Evolutionary conservation across 2,113 vertebrate genomes (phyloP), one percentile per base, ranked within the genome.

Genomic region (Urocynchramus pylzowi): DNA sequence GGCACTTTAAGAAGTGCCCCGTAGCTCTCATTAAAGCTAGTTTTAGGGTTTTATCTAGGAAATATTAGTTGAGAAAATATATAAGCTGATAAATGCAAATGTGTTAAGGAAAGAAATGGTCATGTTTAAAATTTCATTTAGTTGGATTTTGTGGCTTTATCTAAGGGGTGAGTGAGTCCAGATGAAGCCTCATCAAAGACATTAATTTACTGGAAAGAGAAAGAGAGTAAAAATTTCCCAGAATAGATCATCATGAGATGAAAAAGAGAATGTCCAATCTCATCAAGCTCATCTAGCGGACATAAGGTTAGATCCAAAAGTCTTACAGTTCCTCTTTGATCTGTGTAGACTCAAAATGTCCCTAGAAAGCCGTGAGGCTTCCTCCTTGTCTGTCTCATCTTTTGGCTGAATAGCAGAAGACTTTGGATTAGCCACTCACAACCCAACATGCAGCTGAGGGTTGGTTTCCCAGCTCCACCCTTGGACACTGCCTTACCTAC

Each of bases 1-100:
- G n/a, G 8, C 41, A 39, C 21, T 59, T 80, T 35, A 79, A 10
- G 14, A 83, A 52, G 16, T 67, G 12, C 7, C 31, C 42, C 74
- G 33, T 65, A 59, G 33, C 39, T 85, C 54, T 76, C 27, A 67
- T 67, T 45, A 87, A 89, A 87, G 24, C 2, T 67, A 73, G 12
- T 59, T 91, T 70, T 70, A 79, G 7, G 10, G 24, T 85, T 37
- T 80, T 76, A 16, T 73, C 41, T 85, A 70, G 89, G 65, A 97
- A 97, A 96, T 96, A 89, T 53, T 79, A 87, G 53, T 75, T 92
- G 39, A 44, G 81, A 21, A 78, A 95, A 96, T 74, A 26, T 78
- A 39, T 94, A 94, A 93, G 97, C 74, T 94, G 61, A 96, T 94
- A 97, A 95, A 95, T 84, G 84, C 22, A 92, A 84, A 97, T 79